A percentile compares a stretch with the other conserved stretches of the same genome.
phyloP scores from a whole-genome alignment of 2,113 vertebrate species.

The Felis catus region DNA sequence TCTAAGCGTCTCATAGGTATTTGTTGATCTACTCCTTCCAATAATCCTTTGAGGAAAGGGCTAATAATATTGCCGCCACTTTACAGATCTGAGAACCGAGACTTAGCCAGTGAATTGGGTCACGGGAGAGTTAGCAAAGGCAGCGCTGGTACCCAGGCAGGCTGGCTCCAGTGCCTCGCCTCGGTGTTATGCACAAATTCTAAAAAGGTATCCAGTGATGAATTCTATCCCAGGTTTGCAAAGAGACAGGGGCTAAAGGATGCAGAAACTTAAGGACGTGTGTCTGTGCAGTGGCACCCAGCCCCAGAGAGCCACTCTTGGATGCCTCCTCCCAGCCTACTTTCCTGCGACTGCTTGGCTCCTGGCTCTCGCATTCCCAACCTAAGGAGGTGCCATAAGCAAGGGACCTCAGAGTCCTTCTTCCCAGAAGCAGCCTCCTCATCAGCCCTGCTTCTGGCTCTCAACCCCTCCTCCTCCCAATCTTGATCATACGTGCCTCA shows the following conservation, averaged over 20 bases:
- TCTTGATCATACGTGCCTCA: background rate
- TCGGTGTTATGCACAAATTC: background rate
- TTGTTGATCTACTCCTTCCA: background rate
- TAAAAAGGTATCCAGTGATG: background rate
- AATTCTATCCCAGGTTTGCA: background rate
- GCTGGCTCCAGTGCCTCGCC: background rate
- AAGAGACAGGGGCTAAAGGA: background rate
- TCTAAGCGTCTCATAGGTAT: background rate
- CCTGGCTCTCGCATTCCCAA: background rate
- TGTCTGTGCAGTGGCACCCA: background rate
- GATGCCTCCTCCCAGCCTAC: background rate
- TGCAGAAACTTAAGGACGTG: background rate
- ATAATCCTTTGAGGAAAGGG: background rate
- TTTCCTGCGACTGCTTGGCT: background rate
- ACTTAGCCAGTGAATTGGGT: background rate
- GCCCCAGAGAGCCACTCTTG: background rate
- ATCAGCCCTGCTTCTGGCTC: background rate
- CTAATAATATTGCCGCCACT: background rate
- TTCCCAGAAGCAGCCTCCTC: constrained; percentile 10
- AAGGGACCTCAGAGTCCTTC: background rate
- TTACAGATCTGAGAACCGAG: background rate
- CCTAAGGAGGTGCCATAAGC: background rate
- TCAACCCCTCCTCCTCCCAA: background rate
- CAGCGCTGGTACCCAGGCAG: background rate
- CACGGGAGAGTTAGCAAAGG: background rate